Evolutionary conservation across 2,113 vertebrate genomes (phyloP).

Genomic region (Pogonocichla stellata): DNA sequence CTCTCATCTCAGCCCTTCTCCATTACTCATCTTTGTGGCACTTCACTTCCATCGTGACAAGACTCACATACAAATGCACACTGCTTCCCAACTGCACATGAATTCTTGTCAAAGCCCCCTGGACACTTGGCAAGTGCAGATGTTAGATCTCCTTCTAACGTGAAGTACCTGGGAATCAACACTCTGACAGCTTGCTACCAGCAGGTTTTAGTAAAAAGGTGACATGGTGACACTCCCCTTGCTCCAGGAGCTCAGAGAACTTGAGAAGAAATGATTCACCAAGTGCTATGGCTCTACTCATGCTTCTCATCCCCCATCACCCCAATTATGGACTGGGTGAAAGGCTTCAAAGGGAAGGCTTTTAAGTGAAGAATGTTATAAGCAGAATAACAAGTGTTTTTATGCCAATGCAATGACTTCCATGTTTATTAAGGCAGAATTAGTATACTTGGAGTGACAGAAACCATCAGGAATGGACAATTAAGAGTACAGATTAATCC

Average conservation of each 20-base stretch:
- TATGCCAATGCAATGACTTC: not conserved
- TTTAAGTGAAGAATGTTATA: not conserved
- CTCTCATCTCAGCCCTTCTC: not conserved
- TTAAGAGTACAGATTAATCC: constrained; percentile 29
- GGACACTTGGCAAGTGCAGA: not conserved
- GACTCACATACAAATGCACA: not conserved
- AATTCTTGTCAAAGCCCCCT: not conserved
- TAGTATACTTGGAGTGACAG: not conserved
- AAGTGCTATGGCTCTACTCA: not conserved
- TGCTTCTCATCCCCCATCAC: not conserved
- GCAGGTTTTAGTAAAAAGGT: not conserved
- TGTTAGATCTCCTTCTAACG: not conserved
- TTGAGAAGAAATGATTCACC: not conserved
- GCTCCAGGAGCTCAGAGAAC: not conserved
- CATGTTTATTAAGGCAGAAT: not conserved
- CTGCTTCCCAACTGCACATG: not conserved
- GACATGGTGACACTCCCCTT: not conserved
- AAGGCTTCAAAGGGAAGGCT: not conserved
- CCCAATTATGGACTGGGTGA: not conserved
- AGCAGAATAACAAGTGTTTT: not conserved
- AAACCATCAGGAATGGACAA: not conserved
- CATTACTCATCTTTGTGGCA: not conserved
- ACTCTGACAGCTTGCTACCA: not conserved
- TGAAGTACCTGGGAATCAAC: not conserved
- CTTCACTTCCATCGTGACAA: not conserved